A percentile compares a stretch with the other conserved stretches of the same genome.
Conservation (phyloP, 2,888 invertebrate genomes). For the Lucinisca nassula region DNA sequence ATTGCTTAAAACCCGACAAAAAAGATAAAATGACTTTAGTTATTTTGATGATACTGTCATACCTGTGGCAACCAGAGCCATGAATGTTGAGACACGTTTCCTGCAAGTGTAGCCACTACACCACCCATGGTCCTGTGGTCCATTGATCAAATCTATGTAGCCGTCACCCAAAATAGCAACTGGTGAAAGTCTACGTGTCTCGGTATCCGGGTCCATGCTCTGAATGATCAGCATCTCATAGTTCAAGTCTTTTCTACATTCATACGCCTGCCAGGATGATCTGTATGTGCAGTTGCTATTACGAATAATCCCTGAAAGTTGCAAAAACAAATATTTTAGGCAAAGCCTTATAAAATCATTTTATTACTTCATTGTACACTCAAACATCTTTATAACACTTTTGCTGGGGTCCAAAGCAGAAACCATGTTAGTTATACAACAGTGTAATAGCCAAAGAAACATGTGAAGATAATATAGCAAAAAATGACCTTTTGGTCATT, state of each 20-base stretch:
- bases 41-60: no score
- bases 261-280: slow-evolving; percentile 79
- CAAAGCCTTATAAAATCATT: no score
- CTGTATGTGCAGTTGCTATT: slow-evolving; percentile 72
- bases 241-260: slow-evolving; percentile 75
- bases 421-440: no score
- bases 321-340: no score
- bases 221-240: slow-evolving; percentile 84
- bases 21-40: no score
- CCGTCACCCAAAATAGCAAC: slow-evolving; percentile 77
- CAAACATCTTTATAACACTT: no score
- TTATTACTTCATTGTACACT: no score
- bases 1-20: no score
- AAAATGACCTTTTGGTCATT: no score
- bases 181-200: slow-evolving; percentile 84
- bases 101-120: slow-evolving; percentile 86
- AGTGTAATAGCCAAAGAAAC: no score
- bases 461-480: no score
- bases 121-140: slow-evolving; percentile 87
- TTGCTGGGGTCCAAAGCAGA: no score
- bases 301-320: slow-evolving; percentile 81
- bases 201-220: slow-evolving; percentile 86
- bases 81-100: slow-evolving; percentile 84
- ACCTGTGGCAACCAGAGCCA: slow-evolving; percentile 83
- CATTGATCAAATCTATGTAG: slow-evolving; percentile 86